Evolutionary conservation across 2,888 invertebrate species (phyloP), one percentile per base, ranked within the genome.

Genomic region (Watsonalla cultraria): DNA sequence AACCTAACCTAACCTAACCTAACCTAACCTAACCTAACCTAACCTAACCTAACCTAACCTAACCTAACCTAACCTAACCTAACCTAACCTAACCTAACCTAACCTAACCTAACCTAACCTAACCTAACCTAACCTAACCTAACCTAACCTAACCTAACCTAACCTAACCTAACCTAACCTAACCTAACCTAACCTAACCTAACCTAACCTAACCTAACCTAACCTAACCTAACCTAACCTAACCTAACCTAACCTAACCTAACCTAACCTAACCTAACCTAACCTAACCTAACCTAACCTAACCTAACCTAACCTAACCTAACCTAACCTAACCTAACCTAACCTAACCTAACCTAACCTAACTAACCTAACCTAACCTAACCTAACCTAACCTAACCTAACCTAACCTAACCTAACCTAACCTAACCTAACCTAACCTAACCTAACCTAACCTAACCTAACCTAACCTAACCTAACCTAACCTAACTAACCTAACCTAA

Each of bases 81-180:
- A 54, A 54, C 57, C 57, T 54, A 54, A 54, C 54, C 54, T 57
- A 57, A 54, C 52, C 51, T 54, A 58, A 58, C 55, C 56, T 56
- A 59, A 59, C 56, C 56, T 59, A 56, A 59, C 59, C 59, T 56
- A 55, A 56, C 56, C 56, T 56, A 55, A 56, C 56, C 55, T 54
- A 55, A 56, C 56, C 55, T 53, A 56, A 56, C 59, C 56, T 53
- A 56, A 54, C 59, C 52, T 55, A 59, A 59, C 60, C 60, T 57
- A 60, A 57, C 60, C 60, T 58, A 58, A 59, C 59, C 59, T 59
- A 58, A 59, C 56, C 58, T 55, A 55, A 55, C 55, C 55, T 52
- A 54, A 55, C 58, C 54, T 54, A 58, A 58, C 58, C 58, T 58
- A 58, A 58, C 58, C 58, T 58, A 58, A 58, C 57, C 54, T 54